Conservation (phyloP, 2,888 invertebrate genomes). For the Nemapogon koenigi region DNA sequence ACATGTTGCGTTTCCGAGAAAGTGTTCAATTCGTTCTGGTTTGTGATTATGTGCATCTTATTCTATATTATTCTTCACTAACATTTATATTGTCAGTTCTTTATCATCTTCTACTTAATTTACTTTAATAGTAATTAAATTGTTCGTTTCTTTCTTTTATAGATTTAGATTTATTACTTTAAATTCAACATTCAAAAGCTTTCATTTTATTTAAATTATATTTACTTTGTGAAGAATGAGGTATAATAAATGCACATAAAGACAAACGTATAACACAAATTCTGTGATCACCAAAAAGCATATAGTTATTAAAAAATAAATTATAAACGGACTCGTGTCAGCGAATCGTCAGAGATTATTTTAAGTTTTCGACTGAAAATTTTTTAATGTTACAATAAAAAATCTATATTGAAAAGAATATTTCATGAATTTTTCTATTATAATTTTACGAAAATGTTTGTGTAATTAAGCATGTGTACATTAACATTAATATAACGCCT, state of each 20-base stretch:
- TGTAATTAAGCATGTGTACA: slow-evolving; percentile 60
- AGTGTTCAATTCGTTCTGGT: slow-evolving; percentile 42
- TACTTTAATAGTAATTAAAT: no score
- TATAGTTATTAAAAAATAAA: slow-evolving; percentile 42
- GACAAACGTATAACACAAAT: slow-evolving; percentile 27
- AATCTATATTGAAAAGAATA: slow-evolving; percentile 24
- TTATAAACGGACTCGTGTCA: slow-evolving; percentile 32
- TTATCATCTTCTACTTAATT: no score
- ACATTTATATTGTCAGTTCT: no score
- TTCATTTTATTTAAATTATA: no score
- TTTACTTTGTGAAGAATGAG: no score
- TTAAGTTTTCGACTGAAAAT: slow-evolving; percentile 49
- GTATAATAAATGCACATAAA: slow-evolving; percentile 25
- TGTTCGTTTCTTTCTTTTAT: no score
- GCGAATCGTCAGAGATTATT: slow-evolving; percentile 42
- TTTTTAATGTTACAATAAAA: slow-evolving; percentile 43
- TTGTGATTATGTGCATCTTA: slow-evolving; percentile 28
- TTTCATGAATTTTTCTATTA: slow-evolving; percentile 40
- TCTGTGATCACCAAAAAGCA: slow-evolving; percentile 59
- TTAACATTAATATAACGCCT: slow-evolving; percentile 43
- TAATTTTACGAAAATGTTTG: slow-evolving; percentile 54
- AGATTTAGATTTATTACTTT: no score
- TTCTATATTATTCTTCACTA: no score
- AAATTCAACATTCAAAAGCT: no score
- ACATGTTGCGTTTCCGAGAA: slow-evolving; percentile 60